Evolutionary conservation across 2,888 invertebrate genomes (phyloP).

Genomic region (Agonopterix subpropinquella): DNA sequence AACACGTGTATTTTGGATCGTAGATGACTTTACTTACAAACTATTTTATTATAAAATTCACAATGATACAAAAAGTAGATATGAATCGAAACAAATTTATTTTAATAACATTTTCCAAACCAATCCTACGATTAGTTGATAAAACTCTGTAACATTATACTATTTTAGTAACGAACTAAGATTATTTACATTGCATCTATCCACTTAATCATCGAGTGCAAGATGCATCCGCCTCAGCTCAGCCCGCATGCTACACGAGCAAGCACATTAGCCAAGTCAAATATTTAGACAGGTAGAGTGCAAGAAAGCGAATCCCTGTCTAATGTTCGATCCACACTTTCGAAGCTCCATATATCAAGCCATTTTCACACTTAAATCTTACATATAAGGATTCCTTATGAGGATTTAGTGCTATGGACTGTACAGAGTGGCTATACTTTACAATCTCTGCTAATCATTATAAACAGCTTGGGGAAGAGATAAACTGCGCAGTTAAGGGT

Average conservation of each 20-base stretch:
- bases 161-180: too few relatives aligned
- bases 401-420: background rate
- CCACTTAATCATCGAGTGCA: background rate
- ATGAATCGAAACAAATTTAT: too few relatives aligned
- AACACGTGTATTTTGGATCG: too few relatives aligned
- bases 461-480: conserved; percentile 15
- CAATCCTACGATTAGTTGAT: too few relatives aligned
- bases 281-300: conserved; percentile 43
- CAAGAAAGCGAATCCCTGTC: conserved; percentile 32
- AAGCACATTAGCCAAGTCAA: conserved; percentile 42
- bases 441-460: conserved; percentile 28
- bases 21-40: too few relatives aligned
- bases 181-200: background rate
- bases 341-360: background rate
- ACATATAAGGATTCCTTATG: background rate
- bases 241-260: conserved; percentile 22
- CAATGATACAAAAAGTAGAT: too few relatives aligned
- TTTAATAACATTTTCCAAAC: too few relatives aligned
- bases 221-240: background rate
- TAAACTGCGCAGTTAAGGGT: conserved; percentile 1
- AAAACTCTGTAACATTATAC: too few relatives aligned
- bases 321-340: background rate
- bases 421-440: conserved; percentile 16
- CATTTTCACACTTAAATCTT: background rate
- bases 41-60: too few relatives aligned